Conservation (phyloP, 2,888 invertebrate genomes). For the Chymomyza caudatula region DNA sequence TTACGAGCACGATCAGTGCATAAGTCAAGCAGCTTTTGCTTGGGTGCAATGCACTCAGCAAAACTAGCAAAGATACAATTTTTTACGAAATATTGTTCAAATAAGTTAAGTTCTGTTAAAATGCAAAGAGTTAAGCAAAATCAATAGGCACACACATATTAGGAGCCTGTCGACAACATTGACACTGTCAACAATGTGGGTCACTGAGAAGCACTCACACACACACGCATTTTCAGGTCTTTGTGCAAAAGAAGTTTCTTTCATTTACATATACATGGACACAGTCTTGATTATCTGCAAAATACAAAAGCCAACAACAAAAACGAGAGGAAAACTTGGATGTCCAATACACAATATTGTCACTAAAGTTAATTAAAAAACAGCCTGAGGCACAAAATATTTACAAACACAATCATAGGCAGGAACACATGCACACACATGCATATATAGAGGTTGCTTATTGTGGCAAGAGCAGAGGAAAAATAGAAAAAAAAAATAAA, state of each 20-base stretch:
- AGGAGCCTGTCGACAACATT: conserved; percentile 53
- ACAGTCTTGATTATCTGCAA: conserved; percentile 58
- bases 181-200: conserved; percentile 33
- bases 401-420: conserved; percentile 14
- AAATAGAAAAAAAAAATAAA: conserved; percentile 10
- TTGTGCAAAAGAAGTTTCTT: conserved; percentile 27
- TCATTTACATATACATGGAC: conserved; percentile 59
- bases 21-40: background rate
- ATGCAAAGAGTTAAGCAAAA: background rate
- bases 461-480: conserved; percentile 29
- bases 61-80: background rate
- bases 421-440: conserved; percentile 13
- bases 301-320: background rate
- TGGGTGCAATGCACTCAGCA: conserved; percentile 45
- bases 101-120: background rate
- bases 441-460: conserved; percentile 11
- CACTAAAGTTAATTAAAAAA: conserved; percentile 72
- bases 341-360: conserved; percentile 58
- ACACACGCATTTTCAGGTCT: background rate
- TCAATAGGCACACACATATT: background rate
- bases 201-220: background rate
- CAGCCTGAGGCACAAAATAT: conserved; percentile 60
- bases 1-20: too few species aligned
- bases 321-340: background rate
- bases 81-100: background rate